Conservation (phyloP, 2,888 invertebrate genomes). For the Bimastos eiseni region DNA sequence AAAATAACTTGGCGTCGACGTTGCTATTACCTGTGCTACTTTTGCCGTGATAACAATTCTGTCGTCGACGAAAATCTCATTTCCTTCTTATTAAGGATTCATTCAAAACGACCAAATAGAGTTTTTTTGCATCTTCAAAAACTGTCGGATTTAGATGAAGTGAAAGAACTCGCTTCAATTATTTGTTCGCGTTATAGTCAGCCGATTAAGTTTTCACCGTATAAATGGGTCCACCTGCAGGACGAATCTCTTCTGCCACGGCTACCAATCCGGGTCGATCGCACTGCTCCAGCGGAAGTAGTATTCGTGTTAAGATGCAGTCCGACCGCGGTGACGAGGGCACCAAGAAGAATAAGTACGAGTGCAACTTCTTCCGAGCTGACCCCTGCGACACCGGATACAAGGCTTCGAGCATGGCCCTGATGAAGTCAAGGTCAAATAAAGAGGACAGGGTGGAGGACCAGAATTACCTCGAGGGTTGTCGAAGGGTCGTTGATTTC, state of each 20-base stretch:
- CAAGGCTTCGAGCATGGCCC: slow-evolving; percentile 26
- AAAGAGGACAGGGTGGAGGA: background rate
- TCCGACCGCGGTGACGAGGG: background rate
- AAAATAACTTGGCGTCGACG: slow-evolving; percentile 3
- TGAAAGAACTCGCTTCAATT: background rate
- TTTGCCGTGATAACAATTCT: background rate
- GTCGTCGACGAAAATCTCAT: background rate
- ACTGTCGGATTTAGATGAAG: slow-evolving; percentile 4
- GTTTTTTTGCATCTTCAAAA: background rate
- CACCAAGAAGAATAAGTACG: slow-evolving; percentile 9
- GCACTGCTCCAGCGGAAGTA: background rate
- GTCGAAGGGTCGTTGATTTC: slow-evolving; percentile 32
- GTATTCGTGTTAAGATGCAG: background rate
- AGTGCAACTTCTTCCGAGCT: background rate
- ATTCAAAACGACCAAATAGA: background rate
- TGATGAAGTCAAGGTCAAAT: background rate
- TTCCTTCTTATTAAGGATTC: background rate
- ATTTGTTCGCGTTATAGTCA: background rate
- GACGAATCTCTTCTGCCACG: slow-evolving; percentile 6
- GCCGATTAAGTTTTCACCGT: background rate
- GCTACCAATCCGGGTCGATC: background rate
- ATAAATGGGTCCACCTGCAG: background rate
- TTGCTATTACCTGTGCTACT: background rate
- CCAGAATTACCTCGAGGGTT: slow-evolving; percentile 23
- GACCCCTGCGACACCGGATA: slow-evolving; percentile 22